Percentiles rank a stretch among this genome's conserved stretches.
phyloP scores from a whole-genome alignment of 2,797 vertebrate species.

The Vultur gryphus region DNA sequence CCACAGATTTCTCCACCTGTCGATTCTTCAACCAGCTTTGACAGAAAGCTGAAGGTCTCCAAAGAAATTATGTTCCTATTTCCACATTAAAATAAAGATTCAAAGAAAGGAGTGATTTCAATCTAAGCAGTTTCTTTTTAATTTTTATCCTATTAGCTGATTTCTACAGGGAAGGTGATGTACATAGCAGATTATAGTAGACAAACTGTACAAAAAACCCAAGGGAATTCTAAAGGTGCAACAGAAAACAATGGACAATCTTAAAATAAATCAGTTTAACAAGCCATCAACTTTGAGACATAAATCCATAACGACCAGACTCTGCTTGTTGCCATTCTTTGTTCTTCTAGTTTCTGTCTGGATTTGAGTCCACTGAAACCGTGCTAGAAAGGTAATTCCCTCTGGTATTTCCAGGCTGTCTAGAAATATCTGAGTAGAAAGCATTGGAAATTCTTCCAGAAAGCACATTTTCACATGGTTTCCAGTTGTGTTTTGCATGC shows the following conservation, averaged over 20 bases:
- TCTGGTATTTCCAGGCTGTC: neutral
- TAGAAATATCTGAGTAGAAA: neutral
- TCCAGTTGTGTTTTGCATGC: neutral
- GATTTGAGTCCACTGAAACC: neutral
- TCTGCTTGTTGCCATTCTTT: neutral
- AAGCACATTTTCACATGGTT: neutral
- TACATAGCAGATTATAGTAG: neutral
- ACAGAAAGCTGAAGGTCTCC: neutral
- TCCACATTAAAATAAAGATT: neutral
- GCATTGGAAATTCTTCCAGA: neutral
- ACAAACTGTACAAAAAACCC: neutral
- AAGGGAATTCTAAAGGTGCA: neutral
- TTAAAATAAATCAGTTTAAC: conserved; percentile 8
- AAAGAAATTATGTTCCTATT: neutral
- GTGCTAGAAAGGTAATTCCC: neutral
- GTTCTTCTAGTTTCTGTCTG: neutral
- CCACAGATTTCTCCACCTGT: neutral
- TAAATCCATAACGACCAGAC: neutral
- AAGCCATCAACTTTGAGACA: neutral
- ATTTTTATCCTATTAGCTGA: neutral
- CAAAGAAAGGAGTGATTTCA: neutral
- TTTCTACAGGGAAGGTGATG: neutral
- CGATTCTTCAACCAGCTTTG: neutral
- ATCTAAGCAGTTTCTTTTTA: neutral
- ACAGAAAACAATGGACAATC: neutral